Base-by-base conservation (phyloP, 2,888 invertebrate species). In the Ceramica pisi region DNA sequence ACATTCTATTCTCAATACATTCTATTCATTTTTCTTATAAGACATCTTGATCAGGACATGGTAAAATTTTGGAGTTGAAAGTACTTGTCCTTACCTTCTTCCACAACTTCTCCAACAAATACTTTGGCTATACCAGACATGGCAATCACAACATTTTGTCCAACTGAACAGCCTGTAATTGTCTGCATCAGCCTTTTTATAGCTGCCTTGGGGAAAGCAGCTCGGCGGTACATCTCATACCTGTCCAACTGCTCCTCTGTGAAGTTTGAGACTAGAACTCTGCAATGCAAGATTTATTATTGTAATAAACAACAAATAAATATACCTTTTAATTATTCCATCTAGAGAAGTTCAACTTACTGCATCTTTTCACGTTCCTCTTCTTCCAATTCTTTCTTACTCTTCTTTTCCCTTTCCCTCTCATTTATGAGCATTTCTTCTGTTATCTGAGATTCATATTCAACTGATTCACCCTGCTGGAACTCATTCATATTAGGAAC, bases 91-190 rank as follows among this genome's bases (percentile, higher is more conserved):
- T 86, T 95, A 98, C 99, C 99, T 97, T 99, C 99, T 96, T 99
- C 99, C 7, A 99, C 99, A 71, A 99, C 98, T 96, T 99, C 99
- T 26, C 99, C 99, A 16, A 99, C 99, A 96, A 99, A 99, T 0
- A 99, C 99, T 96, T 99, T 99, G 1, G 99, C 99, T 87, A 99
- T 99, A 81, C 99, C 99, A 21, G 99, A 99, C 98, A 99, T 99
- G 0, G 99, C 99, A 88, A 99, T 99, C 0, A 99, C 99, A 61
- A 99, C 99, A 96, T 99, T 99, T 91, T 99, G 99, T 0, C 99
- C 99, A 0, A 99, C 99, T 0, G 99, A 98, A 90, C 98, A 98
- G 0, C 99, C 99, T 0, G 99, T 99, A 72, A 99, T 99, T 0
- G 99, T 99, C 95, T 99, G 99, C 98, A 99, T 99, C 82, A 99